phyloP scores from a whole-genome alignment of 2,113 vertebrate genomes.

The Brachypodius melanocephalos region DNA sequence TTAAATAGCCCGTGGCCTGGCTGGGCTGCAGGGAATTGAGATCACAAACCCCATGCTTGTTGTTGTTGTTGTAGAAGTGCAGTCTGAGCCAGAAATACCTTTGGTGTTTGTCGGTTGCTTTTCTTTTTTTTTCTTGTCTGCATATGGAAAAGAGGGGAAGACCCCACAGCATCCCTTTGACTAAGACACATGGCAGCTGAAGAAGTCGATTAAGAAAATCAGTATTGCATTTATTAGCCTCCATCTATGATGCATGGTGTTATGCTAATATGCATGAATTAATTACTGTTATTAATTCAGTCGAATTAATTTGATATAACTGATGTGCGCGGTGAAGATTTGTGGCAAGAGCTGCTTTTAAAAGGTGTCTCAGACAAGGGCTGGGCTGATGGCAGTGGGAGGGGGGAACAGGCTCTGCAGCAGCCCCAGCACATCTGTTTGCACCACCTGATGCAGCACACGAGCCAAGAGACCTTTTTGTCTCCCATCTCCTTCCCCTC shows the following conservation, averaged over 20 bases:
- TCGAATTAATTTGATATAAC: conserved; percentile 62
- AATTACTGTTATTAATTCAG: conserved; percentile 73
- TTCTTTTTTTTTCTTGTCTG: background rate
- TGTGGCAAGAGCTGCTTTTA: background rate
- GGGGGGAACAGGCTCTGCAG: background rate
- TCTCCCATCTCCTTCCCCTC: background rate
- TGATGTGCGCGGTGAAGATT: conserved; percentile 7
- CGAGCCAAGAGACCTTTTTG: background rate
- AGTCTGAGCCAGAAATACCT: background rate
- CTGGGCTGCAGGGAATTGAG: background rate
- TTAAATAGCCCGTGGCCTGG: background rate
- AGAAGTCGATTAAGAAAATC: conserved; percentile 64
- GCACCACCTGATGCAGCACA: conserved; percentile 13
- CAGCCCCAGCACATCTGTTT: conserved; percentile 17
- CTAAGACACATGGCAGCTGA: conserved; percentile 48
- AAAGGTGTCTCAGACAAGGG: background rate
- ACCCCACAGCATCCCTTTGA: conserved; percentile 33
- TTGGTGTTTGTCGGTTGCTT: background rate
- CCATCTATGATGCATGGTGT: conserved; percentile 66
- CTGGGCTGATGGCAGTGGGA: background rate
- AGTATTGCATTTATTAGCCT: conserved; percentile 67
- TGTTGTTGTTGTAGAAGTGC: background rate
- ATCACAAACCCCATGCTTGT: background rate
- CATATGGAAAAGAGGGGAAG: background rate
- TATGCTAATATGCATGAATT: conserved; percentile 69